Evolutionary conservation across 2,888 invertebrate genomes (phyloP), one percentile per base, ranked within the genome.

Genomic region (Drosophila mettleri): DNA sequence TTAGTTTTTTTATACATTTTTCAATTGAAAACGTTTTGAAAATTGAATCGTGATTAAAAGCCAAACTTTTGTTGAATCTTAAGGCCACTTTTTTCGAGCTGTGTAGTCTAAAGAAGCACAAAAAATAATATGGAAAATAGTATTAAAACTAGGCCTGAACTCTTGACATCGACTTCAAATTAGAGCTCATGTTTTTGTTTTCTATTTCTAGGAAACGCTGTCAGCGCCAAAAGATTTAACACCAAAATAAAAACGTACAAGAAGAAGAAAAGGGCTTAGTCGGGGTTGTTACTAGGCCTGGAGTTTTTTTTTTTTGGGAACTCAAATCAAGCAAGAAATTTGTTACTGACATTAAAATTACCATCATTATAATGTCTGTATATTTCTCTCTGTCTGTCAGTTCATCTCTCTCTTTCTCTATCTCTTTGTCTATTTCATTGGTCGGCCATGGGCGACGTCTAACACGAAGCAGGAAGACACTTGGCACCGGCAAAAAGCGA

Each of bases 321-420:
- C 67, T 69, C 86, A 88, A 86, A 86, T 88, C 88, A 86, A 75
- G 88, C 88, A 80, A 86, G 86, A 86, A 88, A 86, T 86, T 86
- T 88, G 80, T 86, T 84, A 86, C 86, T 88, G 88, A 86, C 88
- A 86, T 76, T 70, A 82, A 86, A 88, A 86, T 88, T 88, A 86
- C 86, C 89, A 84, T 86, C 88, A 86, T 86, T 88, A 86, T 79
- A 87, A 77, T 82, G 84, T 84, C 84, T 58, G 55, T 24, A 10
- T 41, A 41, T 57, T 34, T 39, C 31, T 48, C 24, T 18, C 43
- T 14, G n/a, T 20, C 33, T 20, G 18, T n/a, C 14, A 33, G 14
- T n/a, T 22, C 6, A 45, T 39, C 38, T 16, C 1, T 16, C 57
- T 64, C 27, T 41, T 12, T 39, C 6, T 36, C n/a, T 36, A 1